Evolutionary conservation across 1,140 invertebrate genomes (phyloP), one percentile per base, ranked within the genome.

Genomic region (Myzus persicae): DNA sequence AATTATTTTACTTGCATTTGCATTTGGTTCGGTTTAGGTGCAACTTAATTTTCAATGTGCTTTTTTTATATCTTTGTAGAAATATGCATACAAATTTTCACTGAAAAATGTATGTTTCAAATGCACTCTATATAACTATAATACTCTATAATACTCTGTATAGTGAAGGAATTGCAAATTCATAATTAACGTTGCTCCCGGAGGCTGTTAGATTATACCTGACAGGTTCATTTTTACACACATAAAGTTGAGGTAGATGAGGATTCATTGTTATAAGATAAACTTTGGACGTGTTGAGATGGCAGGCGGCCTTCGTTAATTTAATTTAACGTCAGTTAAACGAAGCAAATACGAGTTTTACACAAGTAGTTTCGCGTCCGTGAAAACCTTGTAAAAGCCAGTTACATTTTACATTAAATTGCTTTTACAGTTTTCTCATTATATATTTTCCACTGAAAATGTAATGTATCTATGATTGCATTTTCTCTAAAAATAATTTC

Each of bases 171-270:
- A 84, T 82, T 26, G 82, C 24, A 85, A 44, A 85, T 87, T 87
- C 42, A 46, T 87, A 87, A 87, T 46, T 87, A 87, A 48, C 42
- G 44, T 87, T 36, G 14, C 31, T 26, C 31, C 44, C 85, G 85
- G 26, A 36, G 85, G 42, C 42, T 22, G 42, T 87, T 87, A 48
- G 85, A 87, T 87, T 48, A 87, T 44, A 87, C 31, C 44, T 87
- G 85, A 87, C 85, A 87, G 42, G n/a, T 85, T 85, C 85, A 87
- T 87, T 87, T 87, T 46, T 87, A 46, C 85, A 87, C 42, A 87
- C n/a, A 36, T 87, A 87, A 87, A 46, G 85, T 87, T 46, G 42
- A n/a, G 85, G 31, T 46, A 84, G 82, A 26, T 26, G 82, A 40
- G 82, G 26, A 87, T 87, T 87, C 42, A 46, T 87, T 87, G 42